Percentiles rank a stretch among this genome's conserved stretches.
phyloP scores from a whole-genome alignment of 37 sponge, comb jelly and placozoan species.

The Crambe crambe region DNA sequence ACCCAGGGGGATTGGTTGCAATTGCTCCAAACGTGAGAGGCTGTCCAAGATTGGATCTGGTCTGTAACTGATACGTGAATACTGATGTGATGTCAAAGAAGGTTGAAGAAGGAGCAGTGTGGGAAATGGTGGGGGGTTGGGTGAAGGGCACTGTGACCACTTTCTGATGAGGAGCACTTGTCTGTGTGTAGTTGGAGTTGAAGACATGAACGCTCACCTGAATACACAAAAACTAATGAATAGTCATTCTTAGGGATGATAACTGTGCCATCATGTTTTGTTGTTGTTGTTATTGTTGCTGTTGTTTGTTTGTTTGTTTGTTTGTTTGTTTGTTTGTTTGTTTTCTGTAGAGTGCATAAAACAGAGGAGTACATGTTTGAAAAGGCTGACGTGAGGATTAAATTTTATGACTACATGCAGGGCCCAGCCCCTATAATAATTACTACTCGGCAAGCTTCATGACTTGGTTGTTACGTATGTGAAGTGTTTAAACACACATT shows the following conservation, averaged over 20 bases:
- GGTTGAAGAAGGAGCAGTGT: constrained; percentile 8
- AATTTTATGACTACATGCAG: too few species aligned
- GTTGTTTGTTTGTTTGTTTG: too few species aligned
- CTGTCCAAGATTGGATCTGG: background rate
- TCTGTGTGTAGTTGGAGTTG: constrained; percentile 49
- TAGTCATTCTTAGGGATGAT: background rate
- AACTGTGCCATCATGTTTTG: too few species aligned
- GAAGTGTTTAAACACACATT: constrained; percentile 28
- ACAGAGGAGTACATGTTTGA: too few species aligned
- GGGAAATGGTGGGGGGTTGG: constrained; percentile 35
- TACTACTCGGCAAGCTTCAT: background rate
- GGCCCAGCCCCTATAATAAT: background rate
- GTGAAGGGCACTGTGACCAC: background rate
- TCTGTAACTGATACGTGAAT: constrained; percentile 13
- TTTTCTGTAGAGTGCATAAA: too few species aligned
- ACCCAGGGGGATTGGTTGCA: background rate
- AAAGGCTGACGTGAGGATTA: too few species aligned
- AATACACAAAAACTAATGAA: background rate
- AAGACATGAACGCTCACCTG: constrained; percentile 56
- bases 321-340: too few species aligned
- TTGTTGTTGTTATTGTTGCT: too few species aligned
- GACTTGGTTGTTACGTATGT: background rate
- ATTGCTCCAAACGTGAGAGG: background rate
- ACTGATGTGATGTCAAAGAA: background rate
- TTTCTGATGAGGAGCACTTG: background rate